Evolutionary conservation across 2,888 invertebrate genomes (phyloP), one percentile per base, ranked within the genome.

Genomic region (Phragmatobia fuliginosa): DNA sequence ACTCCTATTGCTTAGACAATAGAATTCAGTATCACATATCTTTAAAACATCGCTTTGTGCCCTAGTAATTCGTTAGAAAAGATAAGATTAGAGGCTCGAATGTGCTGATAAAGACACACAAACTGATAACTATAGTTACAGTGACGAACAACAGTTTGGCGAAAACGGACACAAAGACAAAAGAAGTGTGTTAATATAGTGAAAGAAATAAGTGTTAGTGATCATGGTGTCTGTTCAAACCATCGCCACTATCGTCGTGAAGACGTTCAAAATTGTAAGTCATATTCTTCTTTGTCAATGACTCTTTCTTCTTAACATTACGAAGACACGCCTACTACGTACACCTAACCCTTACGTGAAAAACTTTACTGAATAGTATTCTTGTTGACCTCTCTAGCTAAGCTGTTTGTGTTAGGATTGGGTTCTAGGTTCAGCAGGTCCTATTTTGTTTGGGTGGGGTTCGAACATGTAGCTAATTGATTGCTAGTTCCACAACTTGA

Each of bases 141-240:
- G 94, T 94, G 90, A 91, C 90, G 85, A 85, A 75, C 83, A 74
- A 81, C 79, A 84, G 84, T 85, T 87, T 84, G 83, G 85, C 87
- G 85, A 89, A 88, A 90, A 85, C 91, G 87, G 88, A 87, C 93
- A 85, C 71, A 80, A 83, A 88, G 86, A 91, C 89, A 92, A 91
- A 89, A 81, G 83, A 78, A 76, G 81, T 85, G 83, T 77, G 64
- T 68, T 66, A 76, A 74, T 74, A 77, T 80, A 78, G 78, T 81
- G 75, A 36, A 28, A 56, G 56, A 56, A 56, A 70, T 62, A 71
- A 81, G 79, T 76, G 76, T 45, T 45, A 82, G 91, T 91, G 90
- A 97, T 94, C 94, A 97, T 98, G 97, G 97, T 97, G 89, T 97
- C 97, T 77, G 96, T 98, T 72, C 97, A 97, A 90, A 97, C 97